Conservation (phyloP, 2,888 invertebrate genomes). For the Pachymerium ferrugineum region DNA sequence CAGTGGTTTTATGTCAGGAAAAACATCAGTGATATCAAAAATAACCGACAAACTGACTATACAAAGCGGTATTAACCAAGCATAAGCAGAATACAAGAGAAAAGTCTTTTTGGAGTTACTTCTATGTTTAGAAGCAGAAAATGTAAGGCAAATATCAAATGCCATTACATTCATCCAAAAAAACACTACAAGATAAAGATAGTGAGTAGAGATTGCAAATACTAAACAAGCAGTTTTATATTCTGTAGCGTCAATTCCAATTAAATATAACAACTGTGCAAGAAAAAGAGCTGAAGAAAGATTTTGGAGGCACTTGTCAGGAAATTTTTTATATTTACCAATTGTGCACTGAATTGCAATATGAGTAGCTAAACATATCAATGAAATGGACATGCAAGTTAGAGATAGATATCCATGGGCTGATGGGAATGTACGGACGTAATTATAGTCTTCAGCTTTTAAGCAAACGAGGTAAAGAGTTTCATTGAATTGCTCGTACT, state of each 20-base stretch:
- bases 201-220: conserved; percentile 46
- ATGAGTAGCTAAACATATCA: conserved; percentile 44
- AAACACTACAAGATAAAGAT: conserved; percentile 48
- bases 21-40: conserved; percentile 37
- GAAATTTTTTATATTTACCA: conserved; percentile 46
- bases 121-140: not conserved
- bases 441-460: not conserved
- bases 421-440: conserved; percentile 39
- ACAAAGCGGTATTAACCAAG: conserved; percentile 46
- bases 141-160: conserved; percentile 48
- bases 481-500: conserved; percentile 28
- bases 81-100: conserved; percentile 45
- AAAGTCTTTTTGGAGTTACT: conserved; percentile 8
- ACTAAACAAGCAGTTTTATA: conserved; percentile 39
- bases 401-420: conserved; percentile 43
- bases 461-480: too few species aligned
- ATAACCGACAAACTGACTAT: conserved; percentile 42
- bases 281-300: conserved; percentile 46
- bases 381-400: conserved; percentile 44
- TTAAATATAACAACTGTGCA: conserved; percentile 46
- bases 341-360: conserved; percentile 44
- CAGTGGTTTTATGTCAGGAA: conserved; percentile 35
- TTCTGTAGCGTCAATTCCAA: conserved; percentile 36
- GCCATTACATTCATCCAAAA: conserved; percentile 52
- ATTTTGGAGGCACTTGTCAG: conserved; percentile 48